These are phyloP conservation scores for Patiria miniata DNA, from an alignment of 35 echinoderm and acorn worm species.

Conservation along the genomic window DNA sequence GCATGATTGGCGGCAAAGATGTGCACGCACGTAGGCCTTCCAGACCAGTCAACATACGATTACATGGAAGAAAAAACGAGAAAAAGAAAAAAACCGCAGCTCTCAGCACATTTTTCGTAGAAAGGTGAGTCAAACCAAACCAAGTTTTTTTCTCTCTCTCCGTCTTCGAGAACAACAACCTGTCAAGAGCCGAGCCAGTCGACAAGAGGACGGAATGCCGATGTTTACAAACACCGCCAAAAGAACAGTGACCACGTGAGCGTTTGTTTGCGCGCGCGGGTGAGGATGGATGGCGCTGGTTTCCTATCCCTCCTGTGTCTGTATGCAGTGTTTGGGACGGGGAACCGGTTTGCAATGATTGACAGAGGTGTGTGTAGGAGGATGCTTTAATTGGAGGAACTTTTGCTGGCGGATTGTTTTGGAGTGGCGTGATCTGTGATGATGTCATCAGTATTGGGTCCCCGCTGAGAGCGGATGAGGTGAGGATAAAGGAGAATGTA, in stretches of 20 bases:
- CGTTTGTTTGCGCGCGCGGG: not conserved
- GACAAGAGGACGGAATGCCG: conserved; percentile 3
- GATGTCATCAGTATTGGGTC: not conserved
- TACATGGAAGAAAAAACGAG: no score
- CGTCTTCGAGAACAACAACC: not conserved
- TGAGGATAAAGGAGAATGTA: no score
- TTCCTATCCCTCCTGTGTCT: not conserved
- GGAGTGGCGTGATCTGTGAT: not conserved
- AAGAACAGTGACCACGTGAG: not conserved
- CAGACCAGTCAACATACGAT: no score
- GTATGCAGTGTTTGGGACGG: not conserved
- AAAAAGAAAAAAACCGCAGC: not conserved
- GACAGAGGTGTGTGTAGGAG: not conserved
- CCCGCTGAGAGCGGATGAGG: no score
- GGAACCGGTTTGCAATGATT: no score
- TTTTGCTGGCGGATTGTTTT: not conserved
- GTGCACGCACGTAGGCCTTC: no score
- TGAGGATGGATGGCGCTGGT: not conserved
- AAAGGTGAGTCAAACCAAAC: not conserved
- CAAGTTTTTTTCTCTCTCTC: not conserved
- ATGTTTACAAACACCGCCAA: conserved; percentile 13
- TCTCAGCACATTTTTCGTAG: not conserved
- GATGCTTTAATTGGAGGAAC: not conserved
- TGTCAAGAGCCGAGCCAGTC: not conserved
- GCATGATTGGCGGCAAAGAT: no score